Evolutionary conservation across 2,113 vertebrate genomes (phyloP).

Genomic region (Amia ocellicauda): DNA sequence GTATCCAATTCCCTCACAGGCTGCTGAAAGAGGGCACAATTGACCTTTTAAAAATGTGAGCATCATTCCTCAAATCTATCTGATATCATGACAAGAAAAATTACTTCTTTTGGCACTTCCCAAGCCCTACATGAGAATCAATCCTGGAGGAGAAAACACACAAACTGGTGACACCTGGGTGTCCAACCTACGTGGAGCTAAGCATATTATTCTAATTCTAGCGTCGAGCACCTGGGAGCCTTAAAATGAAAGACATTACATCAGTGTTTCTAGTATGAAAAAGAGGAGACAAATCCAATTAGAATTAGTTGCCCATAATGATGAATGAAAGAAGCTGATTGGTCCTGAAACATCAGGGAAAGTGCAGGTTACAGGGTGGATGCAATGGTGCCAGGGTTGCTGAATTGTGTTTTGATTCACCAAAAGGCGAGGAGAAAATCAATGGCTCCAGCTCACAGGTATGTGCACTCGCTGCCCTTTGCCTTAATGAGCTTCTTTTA

Average conservation of each 20-base stretch:
- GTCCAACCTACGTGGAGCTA: neutral
- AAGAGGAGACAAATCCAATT: slow-evolving; percentile 13
- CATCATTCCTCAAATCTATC: no score
- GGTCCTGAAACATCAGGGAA: neutral
- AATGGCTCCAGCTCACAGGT: slow-evolving; percentile 7
- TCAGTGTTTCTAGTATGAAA: slow-evolving; percentile 8
- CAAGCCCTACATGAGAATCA: no score
- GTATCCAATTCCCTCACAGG: no score
- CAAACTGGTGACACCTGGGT: neutral
- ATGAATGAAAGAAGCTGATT: neutral
- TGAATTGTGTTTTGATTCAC: neutral
- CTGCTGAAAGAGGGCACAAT: no score
- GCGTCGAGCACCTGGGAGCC: neutral
- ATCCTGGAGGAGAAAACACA: neutral
- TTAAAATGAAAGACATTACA: slow-evolving; percentile 7
- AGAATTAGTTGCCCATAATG: neutral
- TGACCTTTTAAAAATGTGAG: no score
- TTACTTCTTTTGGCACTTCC: no score
- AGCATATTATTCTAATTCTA: slow-evolving; percentile 5
- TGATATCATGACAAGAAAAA: no score
- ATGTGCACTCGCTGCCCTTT: neutral
- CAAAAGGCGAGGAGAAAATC: neutral
- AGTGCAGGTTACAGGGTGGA: neutral
- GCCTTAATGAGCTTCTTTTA: slow-evolving; percentile 3
- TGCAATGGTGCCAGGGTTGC: neutral